These are phyloP conservation scores for Mobula hypostoma DNA, from an alignment of 2,113 vertebrate genomes.

Conservation along the genomic window DNA sequence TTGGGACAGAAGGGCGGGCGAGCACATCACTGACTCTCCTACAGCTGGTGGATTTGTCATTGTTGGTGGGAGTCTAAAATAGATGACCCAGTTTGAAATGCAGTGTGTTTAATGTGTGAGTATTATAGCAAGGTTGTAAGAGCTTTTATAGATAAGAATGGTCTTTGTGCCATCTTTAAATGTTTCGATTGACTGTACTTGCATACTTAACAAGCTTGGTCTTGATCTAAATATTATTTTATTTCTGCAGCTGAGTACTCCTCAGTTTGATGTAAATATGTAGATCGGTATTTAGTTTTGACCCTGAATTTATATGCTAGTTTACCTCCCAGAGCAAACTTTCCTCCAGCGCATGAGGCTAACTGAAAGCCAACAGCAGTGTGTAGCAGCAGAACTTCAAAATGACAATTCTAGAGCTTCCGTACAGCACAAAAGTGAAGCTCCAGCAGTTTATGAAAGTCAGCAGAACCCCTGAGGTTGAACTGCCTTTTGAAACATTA, in stretches of 20 bases:
- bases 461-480: neutral
- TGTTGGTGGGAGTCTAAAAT: slow-evolving; percentile 36
- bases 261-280: neutral
- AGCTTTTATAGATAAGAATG: neutral
- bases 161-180: neutral
- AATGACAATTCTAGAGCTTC: neutral
- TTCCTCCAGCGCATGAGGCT: neutral
- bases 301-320: neutral
- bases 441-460: neutral
- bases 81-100: slow-evolving; percentile 34
- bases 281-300: neutral
- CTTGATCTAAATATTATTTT: neutral
- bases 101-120: slow-evolving; percentile 21
- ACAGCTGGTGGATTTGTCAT: slow-evolving; percentile 21
- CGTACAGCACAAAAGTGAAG: too few relatives aligned
- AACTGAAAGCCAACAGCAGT: neutral
- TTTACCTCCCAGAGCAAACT: neutral
- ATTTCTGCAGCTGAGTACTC: neutral
- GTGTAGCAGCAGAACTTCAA: neutral
- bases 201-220: neutral
- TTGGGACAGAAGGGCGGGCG: slow-evolving; percentile 22
- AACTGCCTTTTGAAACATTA: neutral
- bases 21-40: slow-evolving; percentile 20
- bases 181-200: neutral
- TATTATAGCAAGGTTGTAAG: slow-evolving; percentile 23